Evolutionary conservation across 2,888 invertebrate species (phyloP).

Genomic region (Bugula neritina): DNA sequence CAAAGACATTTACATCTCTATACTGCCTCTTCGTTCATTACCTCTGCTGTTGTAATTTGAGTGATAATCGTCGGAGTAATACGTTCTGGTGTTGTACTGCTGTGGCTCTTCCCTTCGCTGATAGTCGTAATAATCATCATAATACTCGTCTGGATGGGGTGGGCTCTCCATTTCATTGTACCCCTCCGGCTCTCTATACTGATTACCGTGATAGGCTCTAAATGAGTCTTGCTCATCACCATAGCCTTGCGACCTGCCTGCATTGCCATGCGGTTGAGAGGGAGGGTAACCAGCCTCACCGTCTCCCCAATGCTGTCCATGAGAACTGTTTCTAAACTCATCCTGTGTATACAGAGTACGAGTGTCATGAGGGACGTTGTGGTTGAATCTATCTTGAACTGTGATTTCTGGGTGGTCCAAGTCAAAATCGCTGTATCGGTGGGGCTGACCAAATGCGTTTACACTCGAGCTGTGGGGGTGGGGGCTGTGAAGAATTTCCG

Average conservation of each 20-base stretch:
- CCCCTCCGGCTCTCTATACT: not conserved
- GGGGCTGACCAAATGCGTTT: slow-evolving; percentile 7
- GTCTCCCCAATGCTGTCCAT: not conserved
- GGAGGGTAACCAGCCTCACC: not conserved
- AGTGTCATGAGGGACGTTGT: not conserved
- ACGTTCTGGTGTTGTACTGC: not conserved
- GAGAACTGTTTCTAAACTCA: not conserved
- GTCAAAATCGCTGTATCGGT: slow-evolving; percentile 11
- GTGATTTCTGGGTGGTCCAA: slow-evolving; percentile 13
- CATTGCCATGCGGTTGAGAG: not conserved
- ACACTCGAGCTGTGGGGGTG: not conserved
- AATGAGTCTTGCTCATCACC: not conserved
- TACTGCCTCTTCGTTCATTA: not conserved
- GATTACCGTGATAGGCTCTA: not conserved
- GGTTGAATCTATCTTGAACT: not conserved
- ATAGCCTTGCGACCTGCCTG: not conserved
- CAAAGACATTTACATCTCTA: not conserved
- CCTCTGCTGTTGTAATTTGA: not conserved
- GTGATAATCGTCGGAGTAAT: not conserved
- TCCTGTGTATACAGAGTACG: not conserved
- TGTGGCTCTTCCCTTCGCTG: not conserved
- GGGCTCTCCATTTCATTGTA: not conserved
- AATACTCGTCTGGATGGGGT: not conserved
- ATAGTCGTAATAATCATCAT: not conserved
- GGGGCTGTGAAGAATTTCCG: not conserved